A percentile compares a stretch with the other conserved stretches of the same genome.
Conservation (phyloP, 2,113 vertebrate species). For the Myodes glareolus region DNA sequence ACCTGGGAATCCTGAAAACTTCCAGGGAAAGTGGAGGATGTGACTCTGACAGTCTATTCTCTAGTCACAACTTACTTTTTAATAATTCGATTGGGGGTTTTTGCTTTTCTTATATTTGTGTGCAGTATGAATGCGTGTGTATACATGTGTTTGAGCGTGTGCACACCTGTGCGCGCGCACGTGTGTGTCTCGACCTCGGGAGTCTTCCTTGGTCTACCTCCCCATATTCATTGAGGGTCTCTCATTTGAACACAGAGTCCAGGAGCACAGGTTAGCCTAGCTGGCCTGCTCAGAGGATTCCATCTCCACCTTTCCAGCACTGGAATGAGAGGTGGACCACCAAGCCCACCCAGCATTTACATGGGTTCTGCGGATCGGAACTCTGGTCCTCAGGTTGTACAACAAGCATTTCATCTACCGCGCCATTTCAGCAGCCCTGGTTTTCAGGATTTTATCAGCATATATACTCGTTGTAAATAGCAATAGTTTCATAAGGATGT, state of each 20-base stretch:
- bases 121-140: neutral
- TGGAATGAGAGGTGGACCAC: neutral
- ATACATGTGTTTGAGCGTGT: no score
- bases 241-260: neutral
- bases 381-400: neutral
- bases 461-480: neutral
- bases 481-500: neutral
- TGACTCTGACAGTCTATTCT: neutral
- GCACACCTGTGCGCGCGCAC: neutral
- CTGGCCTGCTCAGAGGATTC: neutral
- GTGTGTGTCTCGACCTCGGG: neutral
- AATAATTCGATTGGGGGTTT: neutral
- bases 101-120: neutral
- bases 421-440: neutral
- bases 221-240: neutral
- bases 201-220: neutral
- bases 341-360: neutral
- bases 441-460: neutral
- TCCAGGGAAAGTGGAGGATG: neutral
- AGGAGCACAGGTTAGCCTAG: neutral
- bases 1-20: neutral
- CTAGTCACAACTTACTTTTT: neutral
- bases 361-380: neutral
- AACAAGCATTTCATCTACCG: no score
- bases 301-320: neutral